Evolutionary conservation across 2,113 vertebrate genomes (phyloP).

Genomic region (Paralichthys olivaceus): DNA sequence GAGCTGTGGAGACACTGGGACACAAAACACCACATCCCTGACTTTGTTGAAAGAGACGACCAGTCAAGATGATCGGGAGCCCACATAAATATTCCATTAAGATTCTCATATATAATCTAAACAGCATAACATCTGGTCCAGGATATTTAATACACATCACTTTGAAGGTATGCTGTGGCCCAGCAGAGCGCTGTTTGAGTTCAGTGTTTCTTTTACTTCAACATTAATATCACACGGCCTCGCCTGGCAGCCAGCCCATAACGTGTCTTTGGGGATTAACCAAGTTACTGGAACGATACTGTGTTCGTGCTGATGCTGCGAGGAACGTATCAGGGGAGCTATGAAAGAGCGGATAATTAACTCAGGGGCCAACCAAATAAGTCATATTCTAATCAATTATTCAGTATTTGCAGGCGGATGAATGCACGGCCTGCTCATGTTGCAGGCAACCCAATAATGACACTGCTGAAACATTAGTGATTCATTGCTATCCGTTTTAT

Average conservation of each 20-base stretch:
- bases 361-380: slow-evolving; percentile 74
- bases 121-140: slow-evolving; percentile 58
- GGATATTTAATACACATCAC: slow-evolving; percentile 56
- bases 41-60: slow-evolving; percentile 6
- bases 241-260: slow-evolving; percentile 16
- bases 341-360: slow-evolving; percentile 80
- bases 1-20: not conserved
- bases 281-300: slow-evolving; percentile 65
- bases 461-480: slow-evolving; percentile 47
- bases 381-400: slow-evolving; percentile 80
- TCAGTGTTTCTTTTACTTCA: slow-evolving; percentile 12
- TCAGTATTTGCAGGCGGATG: slow-evolving; percentile 70
- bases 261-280: slow-evolving; percentile 61
- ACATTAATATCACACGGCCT: slow-evolving; percentile 42
- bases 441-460: slow-evolving; percentile 47
- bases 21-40: slow-evolving; percentile 29
- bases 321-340: slow-evolving; percentile 72
- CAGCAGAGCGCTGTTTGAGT: slow-evolving; percentile 7
- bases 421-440: slow-evolving; percentile 62
- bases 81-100: slow-evolving; percentile 75
- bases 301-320: slow-evolving; percentile 63
- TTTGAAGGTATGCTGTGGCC: slow-evolving; percentile 42
- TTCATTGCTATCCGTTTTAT: slow-evolving; percentile 49
- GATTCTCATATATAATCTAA: slow-evolving; percentile 68
- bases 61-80: slow-evolving; percentile 40